These are phyloP conservation scores for Diprion similis DNA, from an alignment of 1,140 invertebrate species.

Conservation along the genomic window DNA sequence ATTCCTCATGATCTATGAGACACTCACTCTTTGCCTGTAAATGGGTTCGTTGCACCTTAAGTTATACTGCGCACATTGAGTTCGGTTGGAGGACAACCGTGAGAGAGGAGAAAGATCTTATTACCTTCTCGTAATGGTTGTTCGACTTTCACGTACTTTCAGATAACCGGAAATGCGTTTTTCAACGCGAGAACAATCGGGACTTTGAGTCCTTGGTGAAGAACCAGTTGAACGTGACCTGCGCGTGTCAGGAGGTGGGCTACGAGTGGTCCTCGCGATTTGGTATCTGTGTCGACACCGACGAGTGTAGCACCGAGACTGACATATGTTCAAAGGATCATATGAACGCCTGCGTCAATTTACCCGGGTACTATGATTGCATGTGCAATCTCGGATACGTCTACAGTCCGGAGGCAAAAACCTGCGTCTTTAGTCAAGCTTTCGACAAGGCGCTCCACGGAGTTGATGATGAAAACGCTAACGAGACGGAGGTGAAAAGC, in stretches of 20 bases:
- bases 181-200: slow-evolving; percentile 60
- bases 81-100: background rate
- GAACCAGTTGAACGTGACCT: slow-evolving; percentile 68
- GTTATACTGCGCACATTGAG: background rate
- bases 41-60: too few species aligned
- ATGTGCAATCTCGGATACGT: slow-evolving; percentile 60
- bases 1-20: slow-evolving; percentile 24
- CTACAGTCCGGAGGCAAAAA: slow-evolving; percentile 43
- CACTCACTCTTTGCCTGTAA: too few species aligned
- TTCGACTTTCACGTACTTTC: background rate
- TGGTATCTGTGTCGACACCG: slow-evolving; percentile 68
- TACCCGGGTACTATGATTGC: slow-evolving; percentile 62
- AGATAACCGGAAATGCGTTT: slow-evolving; percentile 50
- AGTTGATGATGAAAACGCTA: slow-evolving; percentile 13
- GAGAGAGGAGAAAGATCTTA: too few species aligned
- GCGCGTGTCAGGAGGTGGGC: slow-evolving; percentile 60
- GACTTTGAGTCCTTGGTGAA: slow-evolving; percentile 60
- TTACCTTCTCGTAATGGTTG: too few species aligned
- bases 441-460: slow-evolving; percentile 24
- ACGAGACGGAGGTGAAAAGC: slow-evolving; percentile 19
- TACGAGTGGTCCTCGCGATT: slow-evolving; percentile 66
- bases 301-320: slow-evolving; percentile 63
- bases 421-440: slow-evolving; percentile 32
- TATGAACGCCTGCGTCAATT: slow-evolving; percentile 65
- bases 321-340: slow-evolving; percentile 56